A percentile compares a stretch with the other conserved stretches of the same genome.
Conservation (phyloP, 2,113 vertebrate species). For the Thunnus maccoyii region DNA sequence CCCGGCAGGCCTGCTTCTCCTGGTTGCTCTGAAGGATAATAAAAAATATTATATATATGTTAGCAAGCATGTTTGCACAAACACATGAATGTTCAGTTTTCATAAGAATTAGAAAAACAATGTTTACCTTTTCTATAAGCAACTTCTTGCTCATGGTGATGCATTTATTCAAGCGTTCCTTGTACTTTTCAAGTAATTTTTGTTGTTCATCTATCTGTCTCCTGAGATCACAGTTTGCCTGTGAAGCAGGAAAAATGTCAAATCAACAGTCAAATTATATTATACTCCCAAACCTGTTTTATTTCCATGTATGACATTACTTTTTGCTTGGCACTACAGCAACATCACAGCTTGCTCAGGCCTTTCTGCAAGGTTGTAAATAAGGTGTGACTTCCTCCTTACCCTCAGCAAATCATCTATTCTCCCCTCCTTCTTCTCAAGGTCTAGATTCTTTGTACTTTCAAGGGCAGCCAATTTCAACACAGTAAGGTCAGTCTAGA, state of each 20-base stretch:
- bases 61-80: not conserved
- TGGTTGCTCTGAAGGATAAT: slow-evolving; percentile 91
- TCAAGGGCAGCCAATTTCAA: slow-evolving; percentile 98
- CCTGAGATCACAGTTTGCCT: slow-evolving; percentile 99
- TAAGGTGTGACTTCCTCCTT: slow-evolving; percentile 74
- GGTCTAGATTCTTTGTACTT: slow-evolving; percentile 99
- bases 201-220: slow-evolving; percentile 99
- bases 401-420: slow-evolving; percentile 99
- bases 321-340: not conserved
- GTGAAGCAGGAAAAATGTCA: slow-evolving; percentile 28
- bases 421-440: slow-evolving; percentile 99
- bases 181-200: slow-evolving; percentile 99
- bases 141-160: slow-evolving; percentile 99
- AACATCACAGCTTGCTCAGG: not conserved
- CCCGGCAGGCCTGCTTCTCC: slow-evolving; percentile 97
- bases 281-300: not conserved
- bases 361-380: not conserved
- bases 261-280: not conserved
- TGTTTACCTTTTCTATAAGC: slow-evolving; percentile 97
- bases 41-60: not conserved
- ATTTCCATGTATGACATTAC: not conserved
- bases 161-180: slow-evolving; percentile 99
- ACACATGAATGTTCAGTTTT: not conserved
- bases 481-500: slow-evolving; percentile 97
- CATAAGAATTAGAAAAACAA: not conserved